These are phyloP conservation scores for Aleiodes sp. DNA, from an alignment of 1,140 invertebrate species.

Conservation along the genomic window DNA sequence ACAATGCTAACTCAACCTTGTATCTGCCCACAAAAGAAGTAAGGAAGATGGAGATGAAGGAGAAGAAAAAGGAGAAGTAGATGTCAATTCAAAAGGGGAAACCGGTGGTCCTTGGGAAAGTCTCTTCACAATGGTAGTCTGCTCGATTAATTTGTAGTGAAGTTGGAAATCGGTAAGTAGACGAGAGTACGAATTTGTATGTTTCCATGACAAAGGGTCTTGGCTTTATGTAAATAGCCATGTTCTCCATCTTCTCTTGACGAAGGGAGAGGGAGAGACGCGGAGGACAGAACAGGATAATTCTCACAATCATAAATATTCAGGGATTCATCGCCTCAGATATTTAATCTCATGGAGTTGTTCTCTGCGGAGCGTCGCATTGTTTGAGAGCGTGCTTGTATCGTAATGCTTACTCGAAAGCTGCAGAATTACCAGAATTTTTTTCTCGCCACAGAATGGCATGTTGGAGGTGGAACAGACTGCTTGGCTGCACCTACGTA, in stretches of 20 bases:
- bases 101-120: conserved; percentile 3
- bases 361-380: conserved; percentile 33
- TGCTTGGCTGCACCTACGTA: conserved; percentile 42
- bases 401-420: neutral
- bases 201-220: neutral
- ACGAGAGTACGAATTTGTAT: too few relatives aligned
- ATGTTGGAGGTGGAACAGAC: conserved; percentile 46
- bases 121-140: neutral
- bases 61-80: too few relatives aligned
- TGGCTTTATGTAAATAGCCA: neutral
- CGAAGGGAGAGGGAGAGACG: neutral
- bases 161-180: neutral
- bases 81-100: neutral
- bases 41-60: too few relatives aligned
- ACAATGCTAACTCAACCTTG: conserved; percentile 2
- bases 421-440: neutral
- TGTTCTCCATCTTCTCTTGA: neutral
- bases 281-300: neutral
- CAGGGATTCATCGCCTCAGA: conserved; percentile 20
- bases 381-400: neutral
- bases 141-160: conserved; percentile 16
- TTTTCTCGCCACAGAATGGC: conserved; percentile 34
- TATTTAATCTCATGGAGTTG: conserved; percentile 41
- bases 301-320: conserved; percentile 5
- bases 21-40: conserved; percentile 3